Evolutionary conservation across 2,797 vertebrate species (phyloP).

Genomic region (Gallinago solitaria): DNA sequence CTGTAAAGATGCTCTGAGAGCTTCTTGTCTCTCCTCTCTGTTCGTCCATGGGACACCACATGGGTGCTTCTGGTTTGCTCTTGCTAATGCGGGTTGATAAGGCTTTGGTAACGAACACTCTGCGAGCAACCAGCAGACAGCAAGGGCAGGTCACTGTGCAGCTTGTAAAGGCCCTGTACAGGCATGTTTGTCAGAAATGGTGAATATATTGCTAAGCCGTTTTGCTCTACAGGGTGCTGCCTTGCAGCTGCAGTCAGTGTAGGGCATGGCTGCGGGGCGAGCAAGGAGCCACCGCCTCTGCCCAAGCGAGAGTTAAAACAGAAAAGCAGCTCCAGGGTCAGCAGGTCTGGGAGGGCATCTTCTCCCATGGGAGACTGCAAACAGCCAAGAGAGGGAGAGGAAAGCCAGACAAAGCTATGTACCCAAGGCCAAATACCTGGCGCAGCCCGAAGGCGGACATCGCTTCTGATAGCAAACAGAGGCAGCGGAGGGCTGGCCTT

Average conservation of each 20-base stretch:
- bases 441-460: neutral
- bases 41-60: rapidly evolving
- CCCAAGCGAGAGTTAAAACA: neutral
- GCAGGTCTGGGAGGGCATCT: neutral
- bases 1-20: neutral
- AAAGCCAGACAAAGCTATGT: neutral
- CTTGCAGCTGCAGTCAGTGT: rapidly evolving
- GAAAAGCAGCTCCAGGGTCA: neutral
- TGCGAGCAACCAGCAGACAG: neutral
- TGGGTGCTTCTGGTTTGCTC: neutral
- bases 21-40: neutral
- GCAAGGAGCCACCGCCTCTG: neutral
- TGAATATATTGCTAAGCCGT: neutral
- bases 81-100: neutral
- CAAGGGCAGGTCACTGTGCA: neutral
- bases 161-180: neutral
- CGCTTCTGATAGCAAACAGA: neutral
- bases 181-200: neutral
- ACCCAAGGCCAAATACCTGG: conserved; percentile 3
- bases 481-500: neutral
- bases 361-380: neutral
- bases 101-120: rapidly evolving
- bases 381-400: neutral
- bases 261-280: rapidly evolving
- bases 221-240: neutral